These are phyloP conservation scores for Saturnia japonica DNA, from an alignment of 2,888 invertebrate genomes.

Conservation along the genomic window DNA sequence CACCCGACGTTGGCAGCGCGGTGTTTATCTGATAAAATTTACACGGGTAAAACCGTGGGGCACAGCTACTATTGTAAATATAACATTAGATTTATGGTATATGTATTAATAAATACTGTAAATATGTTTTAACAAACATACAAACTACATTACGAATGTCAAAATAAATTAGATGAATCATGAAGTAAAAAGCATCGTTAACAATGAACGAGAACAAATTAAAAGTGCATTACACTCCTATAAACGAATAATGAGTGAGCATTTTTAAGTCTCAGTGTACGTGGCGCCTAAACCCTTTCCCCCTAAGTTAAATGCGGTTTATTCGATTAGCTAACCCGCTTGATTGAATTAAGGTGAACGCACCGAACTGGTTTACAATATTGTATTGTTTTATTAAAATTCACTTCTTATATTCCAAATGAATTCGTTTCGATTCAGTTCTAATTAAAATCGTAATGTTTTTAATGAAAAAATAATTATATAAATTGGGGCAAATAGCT, in stretches of 20 bases:
- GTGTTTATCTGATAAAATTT: no score
- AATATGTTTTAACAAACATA: no score
- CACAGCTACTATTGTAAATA: no score
- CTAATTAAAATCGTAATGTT: no score
- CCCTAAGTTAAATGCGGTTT: constrained; percentile 69
- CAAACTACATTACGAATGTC: background rate
- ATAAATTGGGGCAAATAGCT: no score
- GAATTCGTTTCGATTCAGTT: background rate
- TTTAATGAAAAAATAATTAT: no score
- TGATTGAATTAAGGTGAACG: constrained; percentile 79
- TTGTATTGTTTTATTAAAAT: constrained; percentile 46
- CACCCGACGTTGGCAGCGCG: no score
- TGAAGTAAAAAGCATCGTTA: background rate
- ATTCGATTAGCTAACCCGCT: constrained; percentile 75
- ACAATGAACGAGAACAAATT: background rate
- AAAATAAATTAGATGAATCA: background rate
- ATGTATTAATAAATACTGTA: no score
- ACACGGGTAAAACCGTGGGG: no score
- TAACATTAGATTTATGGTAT: no score
- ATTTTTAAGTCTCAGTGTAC: constrained; percentile 46
- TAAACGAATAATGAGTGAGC: constrained; percentile 26
- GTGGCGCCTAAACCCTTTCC: constrained; percentile 54
- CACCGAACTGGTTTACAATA: constrained; percentile 40
- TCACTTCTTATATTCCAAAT: background rate
- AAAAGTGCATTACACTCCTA: background rate